Evolutionary conservation across 2,113 vertebrate genomes (phyloP), one percentile per base, ranked within the genome.

Genomic region (Dipodomys stephensi): DNA sequence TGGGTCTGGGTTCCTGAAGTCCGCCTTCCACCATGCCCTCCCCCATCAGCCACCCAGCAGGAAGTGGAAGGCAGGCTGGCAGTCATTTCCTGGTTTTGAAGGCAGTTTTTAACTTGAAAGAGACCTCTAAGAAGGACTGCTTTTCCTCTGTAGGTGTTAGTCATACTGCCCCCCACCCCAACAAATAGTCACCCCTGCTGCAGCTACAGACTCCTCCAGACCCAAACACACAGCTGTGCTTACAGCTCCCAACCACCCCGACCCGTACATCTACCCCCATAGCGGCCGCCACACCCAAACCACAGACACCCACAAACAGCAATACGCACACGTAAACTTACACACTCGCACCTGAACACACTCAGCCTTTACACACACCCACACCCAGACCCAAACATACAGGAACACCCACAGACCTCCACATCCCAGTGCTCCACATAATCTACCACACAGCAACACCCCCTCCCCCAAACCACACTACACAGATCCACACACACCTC

Each of bases 51-150:
- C 22, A 25, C 79, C 83, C 92, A 65, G 13, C 83, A 93, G 93
- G 94, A 96, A 96, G 60, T 18, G 5, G 82, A 32, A 20, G 28
- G n/a, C 80, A 86, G 88, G 72, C 64, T 53, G 90, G 80, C 88
- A 57, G 35, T 89, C 87, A 72, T 71, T 97, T 97, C 97, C 88
- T 83, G 95, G 96, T 96, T 97, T 95, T 95, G 96, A 96, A 96
- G 94, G 94, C 72, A 93, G 88, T 88, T 91, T 95, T 95, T 83
- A 94, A 91, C 90, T 88, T 89, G 88, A 96, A 96, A 96, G 92
- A 83, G 60, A 76, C 67, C 77, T 57, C 67, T 67, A 73, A 16
- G 79, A 64, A 71, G 68, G 88, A 39, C 23, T 46, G 82, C 85
- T 82, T 81, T 94, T 80, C 80, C 71, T 68, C 44, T 7, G 60